phyloP scores from a whole-genome alignment of 2,888 invertebrate species.

The Cyaniris semiargus region DNA sequence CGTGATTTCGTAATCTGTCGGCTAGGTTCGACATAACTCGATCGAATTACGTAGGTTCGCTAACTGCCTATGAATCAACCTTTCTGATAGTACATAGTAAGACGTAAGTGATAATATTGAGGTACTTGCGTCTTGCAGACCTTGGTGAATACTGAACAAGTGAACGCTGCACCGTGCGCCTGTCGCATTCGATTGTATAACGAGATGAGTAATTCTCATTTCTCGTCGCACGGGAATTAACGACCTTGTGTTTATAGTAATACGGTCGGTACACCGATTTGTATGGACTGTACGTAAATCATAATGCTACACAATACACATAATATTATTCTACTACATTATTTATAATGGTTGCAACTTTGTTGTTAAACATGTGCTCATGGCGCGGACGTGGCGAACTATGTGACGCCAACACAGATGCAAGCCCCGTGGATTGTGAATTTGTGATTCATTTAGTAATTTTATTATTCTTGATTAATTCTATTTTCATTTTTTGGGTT shows the following conservation, averaged over 20 bases:
- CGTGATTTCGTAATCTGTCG: no score
- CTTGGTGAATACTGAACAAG: not conserved
- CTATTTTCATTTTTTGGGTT: no score
- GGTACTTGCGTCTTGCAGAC: not conserved
- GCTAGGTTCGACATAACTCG: no score
- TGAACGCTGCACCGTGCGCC: not conserved
- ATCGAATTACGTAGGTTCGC: no score
- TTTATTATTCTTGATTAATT: no score
- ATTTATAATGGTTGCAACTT: not conserved
- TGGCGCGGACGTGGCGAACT: not conserved
- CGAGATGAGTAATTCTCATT: not conserved
- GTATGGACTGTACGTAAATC: not conserved
- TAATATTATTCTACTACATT: not conserved
- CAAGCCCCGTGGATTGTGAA: not conserved
- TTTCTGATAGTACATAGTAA: not conserved
- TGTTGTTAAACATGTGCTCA: no score
- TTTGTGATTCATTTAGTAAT: no score
- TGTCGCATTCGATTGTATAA: conserved; percentile 2
- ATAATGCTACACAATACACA: no score
- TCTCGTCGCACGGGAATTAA: not conserved
- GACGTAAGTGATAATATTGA: not conserved
- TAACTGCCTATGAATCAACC: no score
- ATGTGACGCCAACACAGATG: not conserved
- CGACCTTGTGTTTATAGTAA: not conserved
- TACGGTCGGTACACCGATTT: not conserved